Conservation (phyloP, 2,113 vertebrate genomes). For the Dicaeum eximium region DNA sequence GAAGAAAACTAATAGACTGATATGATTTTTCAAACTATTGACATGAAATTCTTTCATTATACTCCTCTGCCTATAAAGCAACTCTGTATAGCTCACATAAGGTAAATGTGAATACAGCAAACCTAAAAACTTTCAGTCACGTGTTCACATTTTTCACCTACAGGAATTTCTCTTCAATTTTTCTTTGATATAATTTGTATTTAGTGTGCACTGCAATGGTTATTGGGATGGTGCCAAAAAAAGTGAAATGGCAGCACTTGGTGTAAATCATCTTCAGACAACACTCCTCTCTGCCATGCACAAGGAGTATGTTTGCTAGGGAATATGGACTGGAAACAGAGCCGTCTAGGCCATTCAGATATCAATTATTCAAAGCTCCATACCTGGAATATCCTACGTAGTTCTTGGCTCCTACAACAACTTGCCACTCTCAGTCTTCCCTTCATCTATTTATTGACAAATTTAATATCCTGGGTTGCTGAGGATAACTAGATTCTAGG, state of each 20-base stretch:
- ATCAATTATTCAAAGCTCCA: background rate
- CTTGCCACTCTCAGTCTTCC: background rate
- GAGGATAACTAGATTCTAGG: background rate
- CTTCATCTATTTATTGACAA: background rate
- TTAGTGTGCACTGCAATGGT: background rate
- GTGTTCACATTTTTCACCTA: background rate
- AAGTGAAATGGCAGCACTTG: background rate
- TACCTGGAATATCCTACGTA: background rate
- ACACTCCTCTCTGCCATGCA: background rate
- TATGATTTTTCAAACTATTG: background rate
- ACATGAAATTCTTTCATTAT: background rate
- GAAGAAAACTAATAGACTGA: background rate
- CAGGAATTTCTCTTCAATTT: background rate
- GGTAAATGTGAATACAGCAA: background rate
- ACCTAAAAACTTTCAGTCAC: background rate
- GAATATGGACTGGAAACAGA: background rate
- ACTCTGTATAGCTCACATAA: background rate
- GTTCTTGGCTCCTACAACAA: background rate
- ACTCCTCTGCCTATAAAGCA: background rate
- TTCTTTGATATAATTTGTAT: background rate
- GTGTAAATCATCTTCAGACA: background rate
- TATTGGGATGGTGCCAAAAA: background rate
- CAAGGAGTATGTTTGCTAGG: background rate
- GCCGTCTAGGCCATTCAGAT: background rate
- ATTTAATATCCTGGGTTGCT: background rate